These are phyloP conservation scores for Drosophila silvestris DNA, from an alignment of 2,888 invertebrate genomes.

Conservation along the genomic window DNA sequence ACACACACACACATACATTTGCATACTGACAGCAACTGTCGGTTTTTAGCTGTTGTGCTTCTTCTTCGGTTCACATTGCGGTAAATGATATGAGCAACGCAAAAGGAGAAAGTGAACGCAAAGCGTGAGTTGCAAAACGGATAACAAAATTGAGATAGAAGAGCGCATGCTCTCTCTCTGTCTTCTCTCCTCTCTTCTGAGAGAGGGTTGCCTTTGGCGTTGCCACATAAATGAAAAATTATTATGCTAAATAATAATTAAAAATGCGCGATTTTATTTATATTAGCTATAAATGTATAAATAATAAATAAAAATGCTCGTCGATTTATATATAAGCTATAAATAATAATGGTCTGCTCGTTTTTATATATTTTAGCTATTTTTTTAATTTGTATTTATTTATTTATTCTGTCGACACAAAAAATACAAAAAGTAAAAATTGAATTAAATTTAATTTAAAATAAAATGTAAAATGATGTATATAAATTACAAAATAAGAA, in stretches of 20 bases:
- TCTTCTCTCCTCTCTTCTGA: neutral
- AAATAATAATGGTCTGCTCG: no score
- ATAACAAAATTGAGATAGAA: neutral
- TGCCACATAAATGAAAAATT: slow-evolving; percentile 14
- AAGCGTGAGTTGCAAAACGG: neutral
- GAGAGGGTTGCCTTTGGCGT: neutral
- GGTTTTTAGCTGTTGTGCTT: neutral
- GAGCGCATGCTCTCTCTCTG: slow-evolving; percentile 1
- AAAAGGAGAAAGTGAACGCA: neutral
- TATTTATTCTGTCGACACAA: no score
- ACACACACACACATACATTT: neutral
- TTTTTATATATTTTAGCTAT: no score
- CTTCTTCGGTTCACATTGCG: neutral
- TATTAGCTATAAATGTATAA: neutral
- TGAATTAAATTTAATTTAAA: no score
- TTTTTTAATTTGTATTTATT: no score
- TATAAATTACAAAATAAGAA: no score
- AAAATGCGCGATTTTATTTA: neutral
- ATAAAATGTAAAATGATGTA: no score
- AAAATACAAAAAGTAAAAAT: no score
- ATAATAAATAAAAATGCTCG: neutral
- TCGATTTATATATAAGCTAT: neutral
- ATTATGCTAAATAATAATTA: neutral
- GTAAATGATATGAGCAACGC: neutral
- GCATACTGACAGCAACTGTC: neutral